These are phyloP conservation scores for Penaeus monodon DNA, from an alignment of 2,888 invertebrate species.

Conservation along the genomic window DNA sequence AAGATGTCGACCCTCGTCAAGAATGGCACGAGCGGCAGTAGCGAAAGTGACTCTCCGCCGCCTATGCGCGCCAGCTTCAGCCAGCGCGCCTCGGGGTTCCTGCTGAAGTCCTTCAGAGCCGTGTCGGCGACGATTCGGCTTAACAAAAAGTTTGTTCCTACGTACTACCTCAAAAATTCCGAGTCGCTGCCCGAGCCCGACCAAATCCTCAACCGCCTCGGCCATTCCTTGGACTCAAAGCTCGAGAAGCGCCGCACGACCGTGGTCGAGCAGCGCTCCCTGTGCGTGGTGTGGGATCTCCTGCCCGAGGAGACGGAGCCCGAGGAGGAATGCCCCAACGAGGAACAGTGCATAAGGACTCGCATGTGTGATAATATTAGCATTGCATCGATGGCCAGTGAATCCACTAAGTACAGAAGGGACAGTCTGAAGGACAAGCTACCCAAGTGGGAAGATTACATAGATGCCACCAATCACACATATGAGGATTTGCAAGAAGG, in stretches of 20 bases:
- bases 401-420: not conserved
- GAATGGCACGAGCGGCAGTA: too few species aligned
- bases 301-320: slow-evolving; percentile 19
- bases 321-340: not conserved
- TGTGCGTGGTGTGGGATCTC: slow-evolving; percentile 56
- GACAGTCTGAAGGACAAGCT: too few species aligned
- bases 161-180: slow-evolving; percentile 39
- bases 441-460: too few species aligned
- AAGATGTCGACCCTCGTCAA: not conserved
- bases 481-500: too few species aligned
- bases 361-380: not conserved
- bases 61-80: slow-evolving; percentile 20
- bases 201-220: slow-evolving; percentile 36
- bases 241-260: slow-evolving; percentile 29
- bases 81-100: slow-evolving; percentile 37
- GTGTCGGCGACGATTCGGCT: slow-evolving; percentile 42
- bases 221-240: slow-evolving; percentile 52
- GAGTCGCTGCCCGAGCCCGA: slow-evolving; percentile 44
- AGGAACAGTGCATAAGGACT: not conserved
- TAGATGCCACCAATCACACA: too few species aligned
- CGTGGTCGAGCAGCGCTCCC: slow-evolving; percentile 20
- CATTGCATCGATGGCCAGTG: not conserved
- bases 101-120: slow-evolving; percentile 35
- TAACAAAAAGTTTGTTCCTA: slow-evolving; percentile 51
- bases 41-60: not conserved